Percentiles rank a stretch among this genome's conserved stretches.
Evolutionary conservation across 2,888 invertebrate genomes (phyloP).

Genomic region (Drosophila mulleri): DNA sequence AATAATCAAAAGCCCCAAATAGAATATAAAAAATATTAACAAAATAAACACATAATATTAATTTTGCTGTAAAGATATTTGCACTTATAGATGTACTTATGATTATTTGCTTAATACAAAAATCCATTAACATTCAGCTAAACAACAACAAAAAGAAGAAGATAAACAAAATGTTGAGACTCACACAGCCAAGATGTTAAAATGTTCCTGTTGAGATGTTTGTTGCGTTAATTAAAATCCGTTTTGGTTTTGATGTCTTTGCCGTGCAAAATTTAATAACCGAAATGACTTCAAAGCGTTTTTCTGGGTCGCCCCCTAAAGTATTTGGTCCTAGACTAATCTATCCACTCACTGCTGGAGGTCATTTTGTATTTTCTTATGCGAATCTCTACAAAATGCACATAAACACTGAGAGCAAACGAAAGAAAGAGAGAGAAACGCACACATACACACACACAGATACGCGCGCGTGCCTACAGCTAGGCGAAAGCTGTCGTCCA

Average conservation of each 20-base stretch:
- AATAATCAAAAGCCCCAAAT: neutral
- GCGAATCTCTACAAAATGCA: conserved; percentile 21
- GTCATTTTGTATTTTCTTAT: conserved; percentile 34
- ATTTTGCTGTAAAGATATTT: neutral
- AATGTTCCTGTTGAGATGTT: conserved; percentile 42
- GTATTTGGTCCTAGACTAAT: conserved; percentile 41
- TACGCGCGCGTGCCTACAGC: conserved; percentile 5
- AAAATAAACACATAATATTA: neutral
- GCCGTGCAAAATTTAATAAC: conserved; percentile 44
- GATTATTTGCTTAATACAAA: conserved; percentile 4
- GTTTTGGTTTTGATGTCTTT: conserved; percentile 65
- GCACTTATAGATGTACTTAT: neutral
- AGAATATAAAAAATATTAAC: neutral
- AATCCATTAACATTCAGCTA: conserved; percentile 31
- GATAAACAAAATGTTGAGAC: conserved; percentile 29
- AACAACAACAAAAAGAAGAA: conserved; percentile 28
- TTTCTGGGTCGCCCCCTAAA: conserved; percentile 25
- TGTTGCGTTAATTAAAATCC: conserved; percentile 58
- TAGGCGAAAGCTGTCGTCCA: conserved; percentile 41
- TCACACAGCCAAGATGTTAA: conserved; percentile 34
- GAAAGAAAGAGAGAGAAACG: neutral
- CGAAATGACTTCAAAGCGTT: conserved; percentile 61
- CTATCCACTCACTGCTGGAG: conserved; percentile 52
- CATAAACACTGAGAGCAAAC: neutral
- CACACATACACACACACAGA: conserved; percentile 10